Conservation (phyloP, 1,140 invertebrate genomes). For the Drosophila persimilis region DNA sequence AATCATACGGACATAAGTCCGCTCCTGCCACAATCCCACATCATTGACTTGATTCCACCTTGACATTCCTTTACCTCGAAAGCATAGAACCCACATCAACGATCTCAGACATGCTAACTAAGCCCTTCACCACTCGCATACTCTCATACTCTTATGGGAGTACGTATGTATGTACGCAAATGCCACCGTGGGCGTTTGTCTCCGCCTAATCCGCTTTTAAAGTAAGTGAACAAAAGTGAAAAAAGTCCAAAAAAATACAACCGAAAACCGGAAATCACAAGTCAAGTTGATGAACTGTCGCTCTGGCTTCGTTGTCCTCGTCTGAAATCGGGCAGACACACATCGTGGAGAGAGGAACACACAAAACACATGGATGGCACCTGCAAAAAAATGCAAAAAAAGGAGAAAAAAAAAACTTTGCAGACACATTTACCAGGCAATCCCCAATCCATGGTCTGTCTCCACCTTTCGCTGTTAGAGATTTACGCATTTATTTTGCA, state of each 20-base stretch:
- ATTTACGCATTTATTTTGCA: conserved; percentile 82
- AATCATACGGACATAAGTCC: conserved; percentile 9
- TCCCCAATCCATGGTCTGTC: conserved; percentile 14
- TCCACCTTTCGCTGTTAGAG: conserved; percentile 52
- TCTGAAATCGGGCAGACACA: conserved; percentile 63
- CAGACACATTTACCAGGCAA: conserved; percentile 65
- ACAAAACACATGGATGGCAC: conserved; percentile 71
- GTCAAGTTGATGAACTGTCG: conserved; percentile 80
- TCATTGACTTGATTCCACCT: conserved; percentile 41
- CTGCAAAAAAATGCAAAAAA: conserved; percentile 60
- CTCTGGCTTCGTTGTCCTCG: conserved; percentile 42
- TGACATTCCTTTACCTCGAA: conserved; percentile 27
- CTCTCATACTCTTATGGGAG: conserved; percentile 3
- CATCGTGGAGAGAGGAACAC: neutral
- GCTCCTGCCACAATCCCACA: conserved; percentile 8
- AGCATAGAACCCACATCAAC: conserved; percentile 39
- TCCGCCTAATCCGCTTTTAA: conserved; percentile 77
- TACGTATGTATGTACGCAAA: conserved; percentile 24
- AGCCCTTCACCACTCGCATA: conserved; percentile 23
- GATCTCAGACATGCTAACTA: conserved; percentile 50
- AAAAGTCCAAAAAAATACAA: conserved; percentile 33
- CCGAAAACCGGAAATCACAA: conserved; percentile 76
- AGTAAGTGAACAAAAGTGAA: conserved; percentile 53
- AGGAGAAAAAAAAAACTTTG: conserved; percentile 63
- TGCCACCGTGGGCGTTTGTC: conserved; percentile 77